These are phyloP conservation scores for Acanthosepion esculentum DNA, from an alignment of 2,888 invertebrate species.

Conservation along the genomic window DNA sequence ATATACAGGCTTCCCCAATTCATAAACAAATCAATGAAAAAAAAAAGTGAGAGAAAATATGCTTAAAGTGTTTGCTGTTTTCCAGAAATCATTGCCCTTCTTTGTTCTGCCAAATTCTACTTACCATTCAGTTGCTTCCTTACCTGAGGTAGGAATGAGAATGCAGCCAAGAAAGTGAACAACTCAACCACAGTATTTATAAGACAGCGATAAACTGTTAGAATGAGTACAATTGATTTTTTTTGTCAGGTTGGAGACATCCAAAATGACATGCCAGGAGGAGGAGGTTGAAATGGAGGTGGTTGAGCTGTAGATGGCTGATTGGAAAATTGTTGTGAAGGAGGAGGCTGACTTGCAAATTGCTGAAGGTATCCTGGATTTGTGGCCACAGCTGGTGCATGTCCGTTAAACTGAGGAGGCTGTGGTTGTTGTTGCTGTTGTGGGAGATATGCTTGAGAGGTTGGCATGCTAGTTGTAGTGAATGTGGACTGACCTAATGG, in stretches of 20 bases:
- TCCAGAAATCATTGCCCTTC: not conserved
- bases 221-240: not conserved
- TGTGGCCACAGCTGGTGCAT: not conserved
- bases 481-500: conserved; percentile 40
- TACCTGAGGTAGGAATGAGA: not conserved
- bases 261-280: conserved; percentile 46
- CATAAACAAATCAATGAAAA: not conserved
- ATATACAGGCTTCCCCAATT: not conserved
- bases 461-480: conserved; percentile 24
- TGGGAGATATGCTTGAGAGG: conserved; percentile 33
- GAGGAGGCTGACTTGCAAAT: conserved; percentile 45
- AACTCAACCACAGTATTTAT: not conserved
- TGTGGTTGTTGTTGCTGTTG: conserved; percentile 1
- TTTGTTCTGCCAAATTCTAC: not conserved
- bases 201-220: not conserved
- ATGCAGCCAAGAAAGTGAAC: not conserved
- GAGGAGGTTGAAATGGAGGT: conserved; percentile 43
- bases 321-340: conserved; percentile 39
- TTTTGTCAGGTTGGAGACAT: conserved; percentile 39
- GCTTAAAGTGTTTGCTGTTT: not conserved
- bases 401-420: conserved; percentile 42
- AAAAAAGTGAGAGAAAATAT: not conserved
- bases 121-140: not conserved
- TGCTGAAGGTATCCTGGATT: conserved; percentile 37
- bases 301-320: conserved; percentile 42